A percentile compares a stretch with the other conserved stretches of the same genome.
phyloP scores from a whole-genome alignment of 2,113 vertebrate species.

The Heloderma charlesbogerti region DNA sequence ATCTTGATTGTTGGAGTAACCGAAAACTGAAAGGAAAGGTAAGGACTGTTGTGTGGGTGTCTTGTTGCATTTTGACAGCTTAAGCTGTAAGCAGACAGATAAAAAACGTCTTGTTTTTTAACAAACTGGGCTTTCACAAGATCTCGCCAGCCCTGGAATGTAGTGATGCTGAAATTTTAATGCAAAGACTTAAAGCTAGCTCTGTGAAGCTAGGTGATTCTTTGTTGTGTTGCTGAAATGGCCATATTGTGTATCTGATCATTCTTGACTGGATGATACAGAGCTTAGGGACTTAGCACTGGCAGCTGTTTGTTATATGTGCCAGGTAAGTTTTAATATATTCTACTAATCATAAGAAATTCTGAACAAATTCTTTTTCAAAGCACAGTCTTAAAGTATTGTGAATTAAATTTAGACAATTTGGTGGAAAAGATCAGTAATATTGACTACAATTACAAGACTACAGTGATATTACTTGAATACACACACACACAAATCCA shows the following conservation, averaged over 20 bases:
- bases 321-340: constrained; percentile 57
- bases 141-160: constrained; percentile 46
- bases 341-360: constrained; percentile 62
- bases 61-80: constrained; percentile 31
- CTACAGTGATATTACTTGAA: constrained; percentile 2
- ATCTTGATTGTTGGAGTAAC: constrained; percentile 28
- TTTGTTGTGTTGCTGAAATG: constrained; percentile 39
- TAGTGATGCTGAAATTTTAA: constrained; percentile 53
- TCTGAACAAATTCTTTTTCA: constrained; percentile 51
- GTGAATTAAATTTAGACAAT: constrained; percentile 14
- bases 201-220: constrained; percentile 37
- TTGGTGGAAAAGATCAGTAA: not conserved
- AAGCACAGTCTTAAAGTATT: constrained; percentile 49
- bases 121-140: constrained; percentile 34
- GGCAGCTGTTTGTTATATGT: constrained; percentile 55
- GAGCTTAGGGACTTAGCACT: constrained; percentile 54
- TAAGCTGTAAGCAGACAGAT: constrained; percentile 25
- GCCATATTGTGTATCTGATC: constrained; percentile 51
- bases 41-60: constrained; percentile 23
- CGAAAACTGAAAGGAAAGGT: constrained; percentile 54
- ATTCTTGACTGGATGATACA: constrained; percentile 47
- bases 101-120: constrained; percentile 31
- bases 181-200: constrained; percentile 27
- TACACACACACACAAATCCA: not conserved
- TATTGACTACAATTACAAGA: not conserved